Evolutionary conservation across 2,888 invertebrate genomes (phyloP).

Genomic region (Platycnemis pennipes): DNA sequence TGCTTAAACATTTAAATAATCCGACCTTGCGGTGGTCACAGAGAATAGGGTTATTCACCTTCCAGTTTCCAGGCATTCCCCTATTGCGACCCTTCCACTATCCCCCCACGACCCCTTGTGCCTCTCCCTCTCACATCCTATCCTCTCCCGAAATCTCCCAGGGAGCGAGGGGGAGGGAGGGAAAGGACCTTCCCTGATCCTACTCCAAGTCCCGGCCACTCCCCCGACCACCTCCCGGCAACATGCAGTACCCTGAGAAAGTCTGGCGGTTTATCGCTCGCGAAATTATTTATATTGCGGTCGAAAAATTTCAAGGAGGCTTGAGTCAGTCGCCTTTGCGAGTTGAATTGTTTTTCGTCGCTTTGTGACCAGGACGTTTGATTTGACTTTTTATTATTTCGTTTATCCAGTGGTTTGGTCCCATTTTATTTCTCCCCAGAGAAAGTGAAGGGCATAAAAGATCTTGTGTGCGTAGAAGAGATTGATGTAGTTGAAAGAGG

Average conservation of each 20-base stretch:
- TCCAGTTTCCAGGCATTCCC: no score
- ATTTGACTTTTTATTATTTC: no score
- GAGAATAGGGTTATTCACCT: background rate
- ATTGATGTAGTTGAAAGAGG: no score
- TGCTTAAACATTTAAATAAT: background rate
- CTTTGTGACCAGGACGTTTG: no score
- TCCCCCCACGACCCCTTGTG: background rate
- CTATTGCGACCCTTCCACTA: background rate
- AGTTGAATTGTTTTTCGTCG: background rate
- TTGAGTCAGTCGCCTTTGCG: background rate
- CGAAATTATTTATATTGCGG: background rate
- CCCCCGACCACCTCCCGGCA: background rate
- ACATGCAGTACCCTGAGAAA: background rate
- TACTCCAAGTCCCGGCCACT: background rate
- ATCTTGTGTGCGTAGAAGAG: no score
- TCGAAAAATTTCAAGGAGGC: background rate
- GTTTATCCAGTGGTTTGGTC: no score
- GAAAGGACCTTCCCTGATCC: background rate
- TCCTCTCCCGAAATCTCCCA: background rate
- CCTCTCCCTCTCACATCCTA: background rate
- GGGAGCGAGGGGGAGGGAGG: background rate
- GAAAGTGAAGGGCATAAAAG: no score
- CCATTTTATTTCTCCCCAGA: no score
- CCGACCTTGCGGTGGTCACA: background rate
- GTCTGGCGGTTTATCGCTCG: background rate